Evolutionary conservation across 1,140 invertebrate genomes (phyloP), one percentile per base, ranked within the genome.

Genomic region (Scaptomyza graminum): DNA sequence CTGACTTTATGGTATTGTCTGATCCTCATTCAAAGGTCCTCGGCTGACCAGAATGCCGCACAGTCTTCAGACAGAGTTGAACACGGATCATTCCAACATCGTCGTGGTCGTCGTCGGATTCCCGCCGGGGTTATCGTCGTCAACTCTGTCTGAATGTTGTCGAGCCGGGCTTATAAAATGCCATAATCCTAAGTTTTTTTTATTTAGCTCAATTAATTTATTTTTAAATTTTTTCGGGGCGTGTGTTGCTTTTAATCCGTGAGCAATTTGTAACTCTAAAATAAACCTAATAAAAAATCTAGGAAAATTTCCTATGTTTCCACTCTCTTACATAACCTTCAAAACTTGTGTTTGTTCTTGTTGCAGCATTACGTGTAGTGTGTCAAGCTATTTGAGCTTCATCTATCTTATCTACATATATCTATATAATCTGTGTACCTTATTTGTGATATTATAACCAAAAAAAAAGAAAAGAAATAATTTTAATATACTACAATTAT

Each of bases 11-110:
- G 31, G 15, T 52, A 57, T 55, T 60, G 66, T 54, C 57, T 68
- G 83, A 89, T 89, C 84, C 74, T 89, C 77, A 51, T 18, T 12
- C 61, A 49, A 61, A 51, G 83, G 71, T 87, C 72, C 65, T 57
- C 31, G 18, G 39, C 28, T 25, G 59, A 52, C 52, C 61, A 61
- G 61, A 37, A 65, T 63, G 71, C 66, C 76, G 87, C 82, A 89
- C 90, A 90, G 90, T 91, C 84, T 87, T 90, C 90, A 83, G 90
- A 87, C 84, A 91, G 90, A 90, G 90, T 90, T 87, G 74, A 71
- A 66, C 76, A 75, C 89, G 85, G 82, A 80, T 91, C 85, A 72
- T 66, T 41, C 37, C 74, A 60, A 60, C 75, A 62, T 60, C 64
- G 34, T 72, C 64, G 67, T 64, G 74, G 39, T 51, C 41, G 47